A percentile compares a stretch with the other conserved stretches of the same genome.
Evolutionary conservation across 2,888 invertebrate species (phyloP).

Genomic region (Agrotis exclamationis): DNA sequence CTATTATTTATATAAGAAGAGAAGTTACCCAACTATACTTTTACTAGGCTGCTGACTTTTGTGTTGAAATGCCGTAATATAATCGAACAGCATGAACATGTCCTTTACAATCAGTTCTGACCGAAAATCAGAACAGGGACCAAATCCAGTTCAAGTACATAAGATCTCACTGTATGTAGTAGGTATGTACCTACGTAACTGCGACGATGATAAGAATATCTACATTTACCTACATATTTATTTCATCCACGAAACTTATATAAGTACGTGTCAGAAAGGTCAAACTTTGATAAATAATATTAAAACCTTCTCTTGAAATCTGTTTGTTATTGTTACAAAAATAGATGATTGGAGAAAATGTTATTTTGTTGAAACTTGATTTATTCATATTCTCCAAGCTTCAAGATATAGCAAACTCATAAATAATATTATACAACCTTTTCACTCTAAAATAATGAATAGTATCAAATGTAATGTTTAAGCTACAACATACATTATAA

Average conservation of each 20-base stretch:
- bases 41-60: background rate
- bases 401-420: conserved; percentile 1
- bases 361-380: conserved; percentile 23
- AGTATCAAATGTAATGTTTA: no score
- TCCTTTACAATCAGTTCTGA: no score
- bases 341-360: conserved; percentile 2
- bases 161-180: conserved; percentile 3
- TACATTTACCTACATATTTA: conserved; percentile 15
- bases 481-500: no score
- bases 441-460: background rate
- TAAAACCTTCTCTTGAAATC: conserved; percentile 3
- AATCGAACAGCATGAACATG: no score
- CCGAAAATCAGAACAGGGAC: no score
- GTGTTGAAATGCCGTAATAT: no score
- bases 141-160: background rate
- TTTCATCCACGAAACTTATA: background rate
- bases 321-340: conserved; percentile 19
- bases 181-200: background rate
- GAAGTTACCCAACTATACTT: background rate
- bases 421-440: conserved; percentile 12
- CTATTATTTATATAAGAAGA: conserved; percentile 4
- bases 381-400: background rate
- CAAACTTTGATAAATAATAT: conserved; percentile 7
- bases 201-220: conserved; percentile 8
- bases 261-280: background rate